Evolutionary conservation across 2,113 vertebrate genomes (phyloP).

Genomic region (Pseudonaja textilis): DNA sequence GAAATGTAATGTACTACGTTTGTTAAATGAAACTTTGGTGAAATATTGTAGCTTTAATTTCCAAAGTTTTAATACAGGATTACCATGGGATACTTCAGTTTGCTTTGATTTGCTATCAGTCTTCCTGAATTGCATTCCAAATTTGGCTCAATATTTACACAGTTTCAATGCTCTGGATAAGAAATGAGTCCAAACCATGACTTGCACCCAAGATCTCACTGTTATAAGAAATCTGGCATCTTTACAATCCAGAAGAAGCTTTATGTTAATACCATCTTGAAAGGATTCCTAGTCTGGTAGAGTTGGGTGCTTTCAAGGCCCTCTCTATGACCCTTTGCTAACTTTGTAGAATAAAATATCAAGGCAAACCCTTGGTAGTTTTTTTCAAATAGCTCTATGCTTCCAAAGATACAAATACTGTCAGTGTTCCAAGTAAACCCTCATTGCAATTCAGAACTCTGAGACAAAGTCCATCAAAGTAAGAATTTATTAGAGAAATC

Average conservation of each 20-base stretch:
- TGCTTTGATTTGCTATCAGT: background rate
- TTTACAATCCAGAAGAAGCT: background rate
- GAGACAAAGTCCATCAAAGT: no score
- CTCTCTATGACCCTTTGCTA: background rate
- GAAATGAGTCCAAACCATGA: background rate
- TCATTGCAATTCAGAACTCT: no score
- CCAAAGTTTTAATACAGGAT: background rate
- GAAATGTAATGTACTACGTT: background rate
- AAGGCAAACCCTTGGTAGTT: background rate
- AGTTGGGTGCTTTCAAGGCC: background rate
- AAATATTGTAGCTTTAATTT: background rate
- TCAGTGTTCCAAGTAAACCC: no score
- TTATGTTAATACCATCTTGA: background rate
- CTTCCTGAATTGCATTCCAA: background rate
- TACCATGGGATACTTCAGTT: background rate
- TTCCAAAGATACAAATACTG: background rate
- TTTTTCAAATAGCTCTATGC: background rate
- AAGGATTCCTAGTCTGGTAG: background rate
- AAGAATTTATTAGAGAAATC: no score
- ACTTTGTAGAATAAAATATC: background rate
- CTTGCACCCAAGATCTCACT: background rate
- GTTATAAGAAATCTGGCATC: background rate
- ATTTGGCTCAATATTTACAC: background rate
- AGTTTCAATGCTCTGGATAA: background rate
- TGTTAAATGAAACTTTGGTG: background rate